Evolutionary conservation across 2,113 vertebrate genomes (phyloP), one percentile per base, ranked within the genome.

Genomic region (Thamnaconus septentrionalis): DNA sequence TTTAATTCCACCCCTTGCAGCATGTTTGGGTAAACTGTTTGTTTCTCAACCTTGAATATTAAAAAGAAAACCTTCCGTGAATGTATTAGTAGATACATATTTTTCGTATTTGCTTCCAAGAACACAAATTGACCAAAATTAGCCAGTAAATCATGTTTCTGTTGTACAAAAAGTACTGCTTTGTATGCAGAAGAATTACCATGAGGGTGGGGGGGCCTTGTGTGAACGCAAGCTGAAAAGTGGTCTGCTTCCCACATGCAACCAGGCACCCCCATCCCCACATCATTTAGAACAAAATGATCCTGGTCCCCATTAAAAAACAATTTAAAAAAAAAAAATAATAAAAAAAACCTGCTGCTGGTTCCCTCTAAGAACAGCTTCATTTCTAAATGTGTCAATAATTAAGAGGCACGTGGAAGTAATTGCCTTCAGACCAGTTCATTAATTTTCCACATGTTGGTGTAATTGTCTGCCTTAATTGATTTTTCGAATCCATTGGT

Each of bases 401-500:
- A 75, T 67, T 67, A 55, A 68, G 45, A 63, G 56, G 64, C 12
- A 11, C 4, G 5, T 53, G 12, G 56, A 57, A 53, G 67, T 64
- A 72, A 69, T 68, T 66, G 56, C 63, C 40, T 66, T 65, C 64
- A 65, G 52, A 61, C 39, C 45, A 51, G 12, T 58, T 75, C 55
- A 75, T 80, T 76, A 52, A 67, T 72, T 72, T 31, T 78, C 53
- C 53, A 62, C 8, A 39, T 40, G 48, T 56, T 69, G 57, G 40
- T 69, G 52, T 79, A 67, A 67, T 65, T 61, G 66, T 62, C 49
- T 41, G 56, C 40, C 11, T 41, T 55, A 66, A 67, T 67, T 68
- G 54, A 66, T 79, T 73, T 82, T 69, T 53, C 43, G 2, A 53
- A 79, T 59, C 54, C 39, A 58, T 69, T 67, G 51, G 49, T 73